Evolutionary conservation across 2,113 vertebrate species (phyloP).

Genomic region (Callocephalon fimbriatum): DNA sequence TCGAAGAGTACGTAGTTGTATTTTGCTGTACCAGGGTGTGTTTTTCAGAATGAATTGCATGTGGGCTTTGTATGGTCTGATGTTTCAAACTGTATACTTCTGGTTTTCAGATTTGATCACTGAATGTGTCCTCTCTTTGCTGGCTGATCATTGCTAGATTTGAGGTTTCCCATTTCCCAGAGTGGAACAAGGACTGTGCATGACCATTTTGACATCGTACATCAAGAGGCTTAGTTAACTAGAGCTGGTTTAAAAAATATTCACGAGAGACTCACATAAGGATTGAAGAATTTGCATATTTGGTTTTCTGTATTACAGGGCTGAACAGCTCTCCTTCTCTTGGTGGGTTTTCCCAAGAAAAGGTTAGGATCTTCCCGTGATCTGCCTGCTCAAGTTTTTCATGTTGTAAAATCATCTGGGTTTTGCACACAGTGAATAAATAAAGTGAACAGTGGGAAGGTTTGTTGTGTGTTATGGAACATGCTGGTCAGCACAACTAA

Average conservation of each 20-base stretch:
- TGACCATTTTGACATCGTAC: background rate
- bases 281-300: background rate
- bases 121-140: background rate
- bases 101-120: background rate
- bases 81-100: background rate
- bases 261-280: background rate
- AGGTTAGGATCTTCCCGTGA: rapidly evolving
- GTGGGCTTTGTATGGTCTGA: background rate
- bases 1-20: background rate
- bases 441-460: background rate
- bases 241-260: background rate
- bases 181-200: background rate
- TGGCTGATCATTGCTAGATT: background rate
- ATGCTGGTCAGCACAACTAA: background rate
- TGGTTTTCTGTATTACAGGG: background rate
- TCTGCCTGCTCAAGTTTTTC: background rate
- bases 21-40: background rate
- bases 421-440: background rate
- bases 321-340: background rate
- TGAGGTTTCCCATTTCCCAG: background rate
- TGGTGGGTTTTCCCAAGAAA: background rate
- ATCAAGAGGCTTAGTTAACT: background rate
- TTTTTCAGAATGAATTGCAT: background rate
- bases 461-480: background rate
- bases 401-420: background rate